Evolutionary conservation across 2,888 invertebrate genomes (phyloP), one percentile per base, ranked within the genome.

Genomic region (Panorpa germanica): DNA sequence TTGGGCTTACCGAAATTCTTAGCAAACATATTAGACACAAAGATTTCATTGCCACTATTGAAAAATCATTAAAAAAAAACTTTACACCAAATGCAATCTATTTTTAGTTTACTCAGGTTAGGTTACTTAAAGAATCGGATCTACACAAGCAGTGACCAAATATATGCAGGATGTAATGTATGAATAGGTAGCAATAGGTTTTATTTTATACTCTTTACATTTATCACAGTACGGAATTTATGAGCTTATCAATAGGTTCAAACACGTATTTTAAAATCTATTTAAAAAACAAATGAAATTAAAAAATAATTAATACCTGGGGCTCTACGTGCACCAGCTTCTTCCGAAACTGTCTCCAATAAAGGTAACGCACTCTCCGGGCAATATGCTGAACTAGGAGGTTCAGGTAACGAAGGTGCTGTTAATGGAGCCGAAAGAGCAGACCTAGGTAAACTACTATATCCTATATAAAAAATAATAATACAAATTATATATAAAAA

Each of bases 401-500:
- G 23, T 63, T 61, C 4, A 59, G 57, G 6, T 59, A 59, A 39
- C 59, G 53, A 41, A 65, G 55, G 39, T 63, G 43, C 47, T 50
- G 63, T 65, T 37, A 67, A 43, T 6, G 71, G 70, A 40, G 75
- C 77, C 38, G 77, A 77, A 58, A 82, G 80, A 44, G 80, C 80
- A 33, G 82, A 81, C 38, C 83, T 65, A 16, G 83, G 82, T 44
- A 83, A 60, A 54, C 80, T 82, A 56, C 78, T 80, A 57, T 83
- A 83, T 34, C 81, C 82, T 78, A 49, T 25, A 40, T 40, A 36
- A 41, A 22, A 29, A n/a, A 25, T 8, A 32, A 23, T 17, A 19
- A 25, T 17, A 14, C 9, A 8, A 21, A 20, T 23, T 9, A 23
- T 13, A 31, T 18, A 16, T 25, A 23, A 32, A 19, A 21, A 18